A percentile compares a stretch with the other conserved stretches of the same genome.
phyloP scores from a whole-genome alignment of 92 coral and sea anemone species.

The Anthopleura xanthogrammica region DNA sequence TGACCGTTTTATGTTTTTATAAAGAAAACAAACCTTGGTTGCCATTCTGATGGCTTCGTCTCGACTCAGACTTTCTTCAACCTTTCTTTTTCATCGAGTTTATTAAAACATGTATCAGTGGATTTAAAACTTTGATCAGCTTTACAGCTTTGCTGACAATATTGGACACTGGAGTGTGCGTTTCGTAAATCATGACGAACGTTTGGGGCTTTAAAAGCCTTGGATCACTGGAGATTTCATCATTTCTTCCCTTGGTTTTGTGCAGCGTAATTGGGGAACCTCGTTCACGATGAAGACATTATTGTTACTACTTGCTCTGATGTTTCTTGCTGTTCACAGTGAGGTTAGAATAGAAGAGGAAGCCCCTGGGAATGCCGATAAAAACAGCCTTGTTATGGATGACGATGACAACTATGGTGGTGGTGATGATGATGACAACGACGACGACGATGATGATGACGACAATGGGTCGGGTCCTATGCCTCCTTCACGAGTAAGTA shows the following conservation, averaged over 20 bases:
- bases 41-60: too few species aligned
- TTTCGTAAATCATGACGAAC: background rate
- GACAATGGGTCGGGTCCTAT: slow-evolving; percentile 15
- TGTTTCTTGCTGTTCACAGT: background rate
- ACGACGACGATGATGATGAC: slow-evolving; percentile 22
- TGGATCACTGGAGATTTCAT: background rate
- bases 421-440: slow-evolving; percentile 16
- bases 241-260: background rate
- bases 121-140: background rate
- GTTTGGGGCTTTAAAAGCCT: background rate
- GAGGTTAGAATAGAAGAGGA: background rate
- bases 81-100: background rate
- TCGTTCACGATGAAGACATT: background rate
- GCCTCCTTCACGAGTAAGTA: slow-evolving; percentile 9
- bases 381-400: background rate
- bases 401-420: slow-evolving; percentile 9
- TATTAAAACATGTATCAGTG: background rate
- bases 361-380: background rate
- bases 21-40: too few species aligned
- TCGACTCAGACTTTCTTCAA: background rate
- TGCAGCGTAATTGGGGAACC: too few species aligned
- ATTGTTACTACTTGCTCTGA: background rate
- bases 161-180: background rate
- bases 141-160: background rate
- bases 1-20: too few species aligned